These are phyloP conservation scores for Chloroceryle amazona DNA, from an alignment of 2,797 vertebrate species.

Conservation along the genomic window DNA sequence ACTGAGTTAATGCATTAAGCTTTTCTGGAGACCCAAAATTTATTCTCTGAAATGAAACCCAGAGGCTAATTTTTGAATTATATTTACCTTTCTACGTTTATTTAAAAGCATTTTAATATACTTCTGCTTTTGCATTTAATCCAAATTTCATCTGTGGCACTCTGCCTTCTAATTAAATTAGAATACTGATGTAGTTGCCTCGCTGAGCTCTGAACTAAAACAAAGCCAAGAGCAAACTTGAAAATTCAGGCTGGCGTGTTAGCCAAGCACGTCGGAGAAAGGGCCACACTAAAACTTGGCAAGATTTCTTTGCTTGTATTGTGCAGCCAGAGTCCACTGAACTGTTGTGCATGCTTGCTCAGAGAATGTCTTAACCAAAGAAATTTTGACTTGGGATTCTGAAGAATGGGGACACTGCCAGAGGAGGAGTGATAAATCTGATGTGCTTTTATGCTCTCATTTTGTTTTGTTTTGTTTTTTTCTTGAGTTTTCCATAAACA, in stretches of 20 bases:
- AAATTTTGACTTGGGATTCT: not conserved
- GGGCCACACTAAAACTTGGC: not conserved
- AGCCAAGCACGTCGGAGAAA: not conserved
- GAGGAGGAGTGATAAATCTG: not conserved
- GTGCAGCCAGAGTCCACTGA: not conserved
- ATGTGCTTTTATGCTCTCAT: not conserved
- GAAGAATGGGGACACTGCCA: not conserved
- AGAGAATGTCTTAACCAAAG: not conserved
- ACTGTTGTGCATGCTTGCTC: rapidly evolving
- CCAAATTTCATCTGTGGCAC: not conserved
- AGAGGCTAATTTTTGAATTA: not conserved
- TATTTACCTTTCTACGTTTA: no score
- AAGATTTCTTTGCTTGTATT: not conserved
- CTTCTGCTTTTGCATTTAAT: conserved; percentile 18
- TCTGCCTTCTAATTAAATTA: conserved; percentile 27
- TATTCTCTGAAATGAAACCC: not conserved
- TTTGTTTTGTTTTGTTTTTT: not conserved
- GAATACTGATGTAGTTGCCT: not conserved
- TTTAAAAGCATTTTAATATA: not conserved
- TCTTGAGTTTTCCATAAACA: not conserved
- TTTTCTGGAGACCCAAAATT: not conserved
- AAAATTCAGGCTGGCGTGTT: not conserved
- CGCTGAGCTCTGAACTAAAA: not conserved
- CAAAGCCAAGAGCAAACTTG: not conserved
- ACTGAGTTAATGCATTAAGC: not conserved